These are phyloP conservation scores for Lithophane ornitopus DNA, from an alignment of 2,888 invertebrate genomes.

Conservation along the genomic window DNA sequence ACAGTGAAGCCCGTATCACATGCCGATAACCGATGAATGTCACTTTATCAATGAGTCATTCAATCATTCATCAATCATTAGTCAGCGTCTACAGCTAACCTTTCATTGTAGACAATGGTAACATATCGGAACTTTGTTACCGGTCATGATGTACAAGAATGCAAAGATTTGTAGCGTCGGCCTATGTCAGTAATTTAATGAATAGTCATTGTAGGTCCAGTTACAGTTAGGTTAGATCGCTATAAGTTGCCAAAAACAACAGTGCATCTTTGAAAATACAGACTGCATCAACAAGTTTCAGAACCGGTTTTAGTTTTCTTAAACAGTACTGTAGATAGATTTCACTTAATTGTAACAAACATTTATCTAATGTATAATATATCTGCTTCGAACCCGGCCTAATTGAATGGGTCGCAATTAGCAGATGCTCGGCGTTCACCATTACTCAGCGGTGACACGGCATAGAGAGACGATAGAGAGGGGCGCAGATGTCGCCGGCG, in stretches of 20 bases:
- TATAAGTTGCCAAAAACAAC: neutral
- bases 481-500: conserved; percentile 85
- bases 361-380: conserved; percentile 51
- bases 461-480: conserved; percentile 66
- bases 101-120: conserved; percentile 77
- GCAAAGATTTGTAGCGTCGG: conserved; percentile 59
- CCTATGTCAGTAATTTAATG: conserved; percentile 11
- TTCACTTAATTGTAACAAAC: conserved; percentile 25
- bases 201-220: conserved; percentile 14
- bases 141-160: conserved; percentile 65
- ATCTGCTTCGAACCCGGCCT: conserved; percentile 56
- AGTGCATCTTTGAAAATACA: neutral
- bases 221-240: neutral
- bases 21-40: conserved; percentile 77
- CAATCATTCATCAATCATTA: conserved; percentile 85
- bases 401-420: conserved; percentile 82
- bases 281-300: conserved; percentile 13
- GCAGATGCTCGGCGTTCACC: conserved; percentile 79
- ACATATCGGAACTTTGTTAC: conserved; percentile 71
- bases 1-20: conserved; percentile 64
- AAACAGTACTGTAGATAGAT: conserved; percentile 12
- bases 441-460: conserved; percentile 72
- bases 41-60: conserved; percentile 83
- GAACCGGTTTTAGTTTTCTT: conserved; percentile 11
- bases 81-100: conserved; percentile 77